Conservation (phyloP, 2,888 invertebrate species). For the Pediacus dermestoides region DNA sequence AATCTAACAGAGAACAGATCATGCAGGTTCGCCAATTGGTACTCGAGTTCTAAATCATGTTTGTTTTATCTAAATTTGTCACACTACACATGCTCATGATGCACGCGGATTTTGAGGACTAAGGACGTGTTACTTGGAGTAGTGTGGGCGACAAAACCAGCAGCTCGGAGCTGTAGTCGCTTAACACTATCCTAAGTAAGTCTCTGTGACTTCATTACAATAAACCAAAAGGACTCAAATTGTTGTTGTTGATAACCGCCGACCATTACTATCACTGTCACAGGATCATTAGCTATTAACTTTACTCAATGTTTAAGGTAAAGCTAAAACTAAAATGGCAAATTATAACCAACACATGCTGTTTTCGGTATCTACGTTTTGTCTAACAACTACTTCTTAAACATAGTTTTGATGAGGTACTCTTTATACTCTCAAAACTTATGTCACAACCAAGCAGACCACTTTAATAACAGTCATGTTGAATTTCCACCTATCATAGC, state of each 20-base stretch:
- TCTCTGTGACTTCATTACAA: conserved; percentile 51
- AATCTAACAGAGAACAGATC: conserved; percentile 41
- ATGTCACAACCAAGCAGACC: conserved; percentile 17
- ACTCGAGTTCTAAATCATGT: too few relatives aligned
- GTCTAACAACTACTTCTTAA: conserved; percentile 36
- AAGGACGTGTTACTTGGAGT: conserved; percentile 19
- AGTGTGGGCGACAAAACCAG: conserved; percentile 8
- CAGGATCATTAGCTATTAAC: conserved; percentile 18
- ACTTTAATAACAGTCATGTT: conserved; percentile 5
- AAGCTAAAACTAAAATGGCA: conserved; percentile 41
- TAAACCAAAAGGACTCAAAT: conserved; percentile 15
- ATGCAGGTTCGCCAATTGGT: conserved; percentile 42
- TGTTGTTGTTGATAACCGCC: too few relatives aligned
- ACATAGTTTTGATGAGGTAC: conserved; percentile 37
- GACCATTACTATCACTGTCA: conserved; percentile 18
- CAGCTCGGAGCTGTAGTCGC: conserved; percentile 14
- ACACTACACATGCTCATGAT: conserved; percentile 44
- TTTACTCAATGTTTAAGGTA: conserved; percentile 18
- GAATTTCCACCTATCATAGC: conserved; percentile 41
- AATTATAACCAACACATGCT: conserved; percentile 44
- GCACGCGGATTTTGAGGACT: conserved; percentile 28
- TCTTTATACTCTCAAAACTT: conserved; percentile 21
- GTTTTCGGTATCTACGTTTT: conserved; percentile 27
- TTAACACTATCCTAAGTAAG: conserved; percentile 29
- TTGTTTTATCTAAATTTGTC: conserved; percentile 19